Base-by-base conservation (phyloP, 2,888 invertebrate species). In the Leucozona laternaria region DNA sequence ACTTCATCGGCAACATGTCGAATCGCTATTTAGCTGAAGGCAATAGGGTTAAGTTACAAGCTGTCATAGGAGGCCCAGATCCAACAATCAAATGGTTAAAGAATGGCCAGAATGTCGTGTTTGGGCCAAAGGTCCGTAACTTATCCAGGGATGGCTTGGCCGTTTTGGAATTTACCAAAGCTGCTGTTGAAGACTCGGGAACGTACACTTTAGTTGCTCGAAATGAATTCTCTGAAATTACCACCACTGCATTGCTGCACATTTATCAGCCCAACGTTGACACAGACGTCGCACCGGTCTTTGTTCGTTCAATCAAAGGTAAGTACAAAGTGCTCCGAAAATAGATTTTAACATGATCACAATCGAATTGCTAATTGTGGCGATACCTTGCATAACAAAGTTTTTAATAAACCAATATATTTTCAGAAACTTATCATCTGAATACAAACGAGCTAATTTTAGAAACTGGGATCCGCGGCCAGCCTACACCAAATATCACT, bases 391-490 rank as follows among this genome's bases (percentile, higher is more conserved):
- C 82, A 71, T 82, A 86, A 86, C 64, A 64, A 10, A 8, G 25
- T 48, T 50, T 58, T 77, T 73, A 55, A 53, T 68, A n/a, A n/a
- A n/a, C n/a, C n/a, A n/a, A 45, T 68, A 72, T 76, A 17, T 78
- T 76, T 79, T 66, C 92, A 95, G 97, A 97, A 90, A 94, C 94
- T 4, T 97, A 96, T 91, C 95, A 95, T 89, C 93, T 95, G 84
- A 94, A 94, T 55, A 96, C 95, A 88, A 95, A 97, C 90, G 96
- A 97, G 90, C 91, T 97, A 60, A 94, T 95, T 58, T 93, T 97
- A 88, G 97, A 97, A 92, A 97, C 97, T 89, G 95, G 95, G 17
- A 95, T 97, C 55, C 94, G 96, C 45, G 96, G 96, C 6, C 95
- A 95, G 89, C 96, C 96, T 2, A 93, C 94, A 0, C 96, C 97